Evolutionary conservation across 2,888 invertebrate species (phyloP), one percentile per base, ranked within the genome.

Genomic region (Lasius platythorax): DNA sequence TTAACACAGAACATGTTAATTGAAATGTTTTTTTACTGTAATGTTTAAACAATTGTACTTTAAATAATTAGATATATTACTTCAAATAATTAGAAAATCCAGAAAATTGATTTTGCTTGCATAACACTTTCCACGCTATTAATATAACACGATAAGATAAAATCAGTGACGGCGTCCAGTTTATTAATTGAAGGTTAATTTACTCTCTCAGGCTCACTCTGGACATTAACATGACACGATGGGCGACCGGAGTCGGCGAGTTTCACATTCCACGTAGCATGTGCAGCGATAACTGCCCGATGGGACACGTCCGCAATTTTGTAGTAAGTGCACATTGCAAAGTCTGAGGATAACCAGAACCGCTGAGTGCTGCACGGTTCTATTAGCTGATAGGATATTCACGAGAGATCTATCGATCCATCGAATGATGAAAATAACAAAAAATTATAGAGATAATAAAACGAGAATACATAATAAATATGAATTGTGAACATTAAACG

Each of bases 261-360:
- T 91, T 91, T 61, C 94, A 95, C 82, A 94, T 95, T 76, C 96
- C 96, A 2, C 95, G 94, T 76, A 97, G 97, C 66, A 96, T 96
- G 50, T 97, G 97, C 95, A 96, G 96, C 91, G 96, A 96, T 86
- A 96, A 96, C 53, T 97, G 97, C 91, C 95, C 96, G 15, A 94
- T 95, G 33, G 97, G 97, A 9, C 95, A 96, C 92, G 96, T 96
- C 50, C 94, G 96, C 66, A 96, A 96, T 93, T 96, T 95, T 92
- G 96, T 96, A 95, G 96, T 95, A 92, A 92, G 82, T 82, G 53
- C 76, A 64, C 12, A 53, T 9, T 61, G 61, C 28, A 78, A 78
- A 70, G 70, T 78, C 56, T 53, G 50, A 53, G 56, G 28, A 72
- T 78, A 67, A 70, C 66, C 53, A 68, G 40, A 72, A 53, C 53